Conservation (phyloP, 2,888 invertebrate genomes). For the Eupelmus urozonus region DNA sequence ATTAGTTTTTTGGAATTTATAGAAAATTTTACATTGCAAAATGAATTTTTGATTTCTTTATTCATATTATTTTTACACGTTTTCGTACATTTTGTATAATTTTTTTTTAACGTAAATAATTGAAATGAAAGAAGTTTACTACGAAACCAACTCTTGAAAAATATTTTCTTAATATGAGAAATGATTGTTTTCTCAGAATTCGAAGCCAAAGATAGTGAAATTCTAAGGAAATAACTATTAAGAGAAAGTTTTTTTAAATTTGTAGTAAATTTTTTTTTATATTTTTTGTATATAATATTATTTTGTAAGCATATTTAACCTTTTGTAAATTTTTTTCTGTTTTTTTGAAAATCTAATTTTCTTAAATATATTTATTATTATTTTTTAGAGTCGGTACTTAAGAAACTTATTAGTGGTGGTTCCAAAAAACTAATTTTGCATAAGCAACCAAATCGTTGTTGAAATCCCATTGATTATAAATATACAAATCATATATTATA, state of each 20-base stretch:
- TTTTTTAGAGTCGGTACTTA: constrained; percentile 52
- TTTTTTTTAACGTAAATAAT: constrained; percentile 9
- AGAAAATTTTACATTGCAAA: neutral
- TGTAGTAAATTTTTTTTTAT: constrained; percentile 35
- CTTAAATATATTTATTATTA: constrained; percentile 48
- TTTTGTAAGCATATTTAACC: constrained; percentile 50
- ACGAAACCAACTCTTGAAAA: constrained; percentile 12
- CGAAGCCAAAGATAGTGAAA: constrained; percentile 53
- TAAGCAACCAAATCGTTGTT: constrained; percentile 16
- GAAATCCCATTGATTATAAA: constrained; percentile 46
- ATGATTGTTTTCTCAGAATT: constrained; percentile 56
- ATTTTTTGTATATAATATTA: constrained; percentile 20
- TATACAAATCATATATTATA: constrained; percentile 57
- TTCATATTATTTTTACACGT: constrained; percentile 30
- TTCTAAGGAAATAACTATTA: constrained; percentile 54
- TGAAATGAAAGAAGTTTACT: constrained; percentile 40
- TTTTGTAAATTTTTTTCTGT: constrained; percentile 44
- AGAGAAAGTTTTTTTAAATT: constrained; percentile 34
- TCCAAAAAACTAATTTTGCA: constrained; percentile 49
- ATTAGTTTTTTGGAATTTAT: constrained; percentile 51
- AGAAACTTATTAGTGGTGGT: neutral
- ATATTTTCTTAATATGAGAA: constrained; percentile 41
- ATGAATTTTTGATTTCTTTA: constrained; percentile 39
- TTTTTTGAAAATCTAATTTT: constrained; percentile 23
- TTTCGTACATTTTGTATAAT: constrained; percentile 26